Base-by-base conservation (phyloP, 2,113 vertebrate species). In the Platysteira castanea region DNA sequence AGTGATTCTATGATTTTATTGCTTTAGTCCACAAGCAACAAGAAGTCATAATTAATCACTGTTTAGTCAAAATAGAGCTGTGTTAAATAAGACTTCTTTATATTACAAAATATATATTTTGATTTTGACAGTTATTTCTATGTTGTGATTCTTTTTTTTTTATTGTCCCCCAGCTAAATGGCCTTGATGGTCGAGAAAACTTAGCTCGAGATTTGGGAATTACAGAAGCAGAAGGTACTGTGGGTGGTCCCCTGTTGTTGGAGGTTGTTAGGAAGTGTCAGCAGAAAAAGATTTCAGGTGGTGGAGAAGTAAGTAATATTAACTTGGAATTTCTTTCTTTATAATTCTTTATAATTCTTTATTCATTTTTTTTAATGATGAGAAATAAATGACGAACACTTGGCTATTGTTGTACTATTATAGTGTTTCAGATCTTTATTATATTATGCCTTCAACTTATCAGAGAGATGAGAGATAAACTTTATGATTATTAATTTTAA, bases 171-270 rank as follows among this genome's bases (percentile, higher is more conserved):
- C 82, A 99, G 99, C 82, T 98, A 63, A 99, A 98, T 89, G 97
- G 98, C 47, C 97, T 99, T 49, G 99, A 99, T 59, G 96, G 97
- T 60, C 98, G 99, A 91, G 98, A 99, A 81, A 97, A 96, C 86
- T 96, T 99, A 94, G 98, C 98, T 84, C 98, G 95, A 68, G 98
- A 99, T 33, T 98, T 99, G 86, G 98, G 98, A 50, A 98, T 99
- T 80, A 95, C 71, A 3, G 99, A 99, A 90, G 97, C 97, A 1
- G 98, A 99, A 79, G 95, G 97, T 49, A 97, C 98, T 54, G 97
- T 96, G 85, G 98, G 98, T 35, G 97, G 97, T 23, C 99, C 99
- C 10, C 90, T 99, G 27, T 88, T 99, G 30, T 91, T 99, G 95
- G 99, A 99, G 87, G 97, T 99, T 54, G 95, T 99, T 89, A 97